phyloP scores from a whole-genome alignment of 1,140 invertebrate species.

The Calliphora vicina region DNA sequence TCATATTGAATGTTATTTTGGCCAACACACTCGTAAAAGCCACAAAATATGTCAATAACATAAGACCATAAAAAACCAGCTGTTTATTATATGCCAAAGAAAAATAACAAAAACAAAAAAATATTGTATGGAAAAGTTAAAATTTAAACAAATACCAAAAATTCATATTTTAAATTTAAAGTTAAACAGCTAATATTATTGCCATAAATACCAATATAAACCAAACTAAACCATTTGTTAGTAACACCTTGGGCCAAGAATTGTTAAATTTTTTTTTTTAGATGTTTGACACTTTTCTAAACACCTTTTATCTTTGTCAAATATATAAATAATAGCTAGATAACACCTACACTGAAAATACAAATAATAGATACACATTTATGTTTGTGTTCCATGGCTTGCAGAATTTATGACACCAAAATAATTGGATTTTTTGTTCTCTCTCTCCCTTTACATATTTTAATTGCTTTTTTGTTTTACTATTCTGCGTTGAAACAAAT shows the following conservation, averaged over 20 bases:
- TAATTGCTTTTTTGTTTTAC: neutral
- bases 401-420: constrained; percentile 9
- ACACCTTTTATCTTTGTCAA: too few species aligned
- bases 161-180: too few species aligned
- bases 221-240: too few species aligned
- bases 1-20: neutral
- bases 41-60: neutral
- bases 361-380: neutral
- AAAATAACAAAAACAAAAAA: neutral
- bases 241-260: too few species aligned
- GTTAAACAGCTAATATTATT: too few species aligned
- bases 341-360: too few species aligned
- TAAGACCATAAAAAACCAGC: neutral
- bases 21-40: neutral
- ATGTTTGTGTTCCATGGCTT: neutral
- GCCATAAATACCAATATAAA: too few species aligned
- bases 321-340: too few species aligned
- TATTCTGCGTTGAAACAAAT: too few species aligned
- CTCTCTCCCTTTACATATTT: neutral
- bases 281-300: too few species aligned
- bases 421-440: neutral
- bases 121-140: neutral
- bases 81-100: neutral
- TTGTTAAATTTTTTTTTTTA: too few species aligned
- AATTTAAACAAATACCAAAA: neutral